phyloP scores from a whole-genome alignment of 2,797 vertebrate genomes.

The Potorous gilbertii region DNA sequence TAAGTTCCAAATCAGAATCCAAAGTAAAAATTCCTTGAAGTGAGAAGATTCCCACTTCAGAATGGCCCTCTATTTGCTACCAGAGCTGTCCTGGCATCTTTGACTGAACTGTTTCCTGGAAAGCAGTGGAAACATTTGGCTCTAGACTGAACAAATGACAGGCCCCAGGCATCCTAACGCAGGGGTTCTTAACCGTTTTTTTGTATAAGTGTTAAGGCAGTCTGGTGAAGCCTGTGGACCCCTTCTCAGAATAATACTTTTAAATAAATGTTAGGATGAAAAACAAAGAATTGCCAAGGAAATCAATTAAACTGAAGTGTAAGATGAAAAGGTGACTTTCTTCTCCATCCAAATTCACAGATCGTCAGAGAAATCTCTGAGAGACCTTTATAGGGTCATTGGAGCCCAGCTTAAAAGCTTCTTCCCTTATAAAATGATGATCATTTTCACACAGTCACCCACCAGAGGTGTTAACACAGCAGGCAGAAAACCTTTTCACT shows the following conservation, averaged over 20 bases:
- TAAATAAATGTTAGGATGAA: background rate
- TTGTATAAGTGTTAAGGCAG: background rate
- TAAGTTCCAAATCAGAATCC: slow-evolving; percentile 12
- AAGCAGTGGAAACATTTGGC: background rate
- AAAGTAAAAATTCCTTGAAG: background rate
- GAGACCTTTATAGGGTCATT: background rate
- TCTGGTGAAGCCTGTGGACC: background rate
- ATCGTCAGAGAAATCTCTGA: background rate
- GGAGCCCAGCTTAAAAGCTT: background rate
- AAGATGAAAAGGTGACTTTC: background rate
- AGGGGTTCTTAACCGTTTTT: background rate
- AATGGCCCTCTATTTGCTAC: background rate
- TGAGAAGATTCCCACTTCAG: background rate
- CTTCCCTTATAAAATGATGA: background rate
- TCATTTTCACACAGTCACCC: background rate
- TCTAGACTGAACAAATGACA: background rate
- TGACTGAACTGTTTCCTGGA: slow-evolving; percentile 30
- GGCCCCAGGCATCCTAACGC: background rate
- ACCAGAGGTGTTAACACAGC: background rate
- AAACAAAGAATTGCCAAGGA: background rate
- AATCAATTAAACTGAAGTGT: background rate
- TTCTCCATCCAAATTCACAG: background rate
- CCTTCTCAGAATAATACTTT: background rate
- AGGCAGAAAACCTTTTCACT: background rate
- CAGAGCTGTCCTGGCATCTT: background rate